A percentile compares a stretch with the other conserved stretches of the same genome.
Evolutionary conservation across 2,888 invertebrate species (phyloP).

Genomic region (Sinopyrophorus schimmeli): DNA sequence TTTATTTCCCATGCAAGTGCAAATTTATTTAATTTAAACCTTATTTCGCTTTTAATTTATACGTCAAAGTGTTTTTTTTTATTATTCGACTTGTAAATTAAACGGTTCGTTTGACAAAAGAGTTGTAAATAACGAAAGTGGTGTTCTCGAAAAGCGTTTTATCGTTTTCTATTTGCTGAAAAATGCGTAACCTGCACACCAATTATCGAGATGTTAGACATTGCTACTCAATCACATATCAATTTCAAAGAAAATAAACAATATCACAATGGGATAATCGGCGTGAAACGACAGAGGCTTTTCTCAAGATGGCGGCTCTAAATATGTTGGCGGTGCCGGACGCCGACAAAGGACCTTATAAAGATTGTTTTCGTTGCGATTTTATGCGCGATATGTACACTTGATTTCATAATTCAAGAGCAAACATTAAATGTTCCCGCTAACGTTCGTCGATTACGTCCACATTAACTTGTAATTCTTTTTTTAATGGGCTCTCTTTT

Average conservation of each 20-base stretch:
- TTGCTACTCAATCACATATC: conserved; percentile 28
- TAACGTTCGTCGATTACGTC: too few species aligned
- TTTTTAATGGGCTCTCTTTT: too few species aligned
- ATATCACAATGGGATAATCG: conserved; percentile 23
- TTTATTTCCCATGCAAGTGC: too few species aligned
- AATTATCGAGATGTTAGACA: conserved; percentile 23
- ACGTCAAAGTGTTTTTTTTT: too few species aligned
- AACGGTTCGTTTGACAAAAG: too few species aligned
- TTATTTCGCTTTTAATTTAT: too few species aligned
- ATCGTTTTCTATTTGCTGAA: conserved; percentile 11
- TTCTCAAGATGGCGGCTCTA: conserved; percentile 27
- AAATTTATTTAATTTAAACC: too few species aligned
- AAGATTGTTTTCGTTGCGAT: conserved; percentile 28
- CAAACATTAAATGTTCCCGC: conserved; percentile 15
- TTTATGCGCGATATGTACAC: conserved; percentile 27
- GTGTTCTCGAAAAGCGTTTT: too few species aligned
- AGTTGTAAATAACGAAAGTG: too few species aligned
- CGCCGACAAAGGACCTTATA: conserved; percentile 25
- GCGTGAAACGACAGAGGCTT: conserved; percentile 28
- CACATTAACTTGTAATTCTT: too few species aligned
- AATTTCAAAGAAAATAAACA: conserved; percentile 32
- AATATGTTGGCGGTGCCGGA: conserved; percentile 20
- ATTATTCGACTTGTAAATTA: too few species aligned
- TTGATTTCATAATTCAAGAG: conserved; percentile 27
- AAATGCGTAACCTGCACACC: conserved; percentile 12